Conservation (phyloP, 2,113 vertebrate genomes). For the Catagonus wagneri region DNA sequence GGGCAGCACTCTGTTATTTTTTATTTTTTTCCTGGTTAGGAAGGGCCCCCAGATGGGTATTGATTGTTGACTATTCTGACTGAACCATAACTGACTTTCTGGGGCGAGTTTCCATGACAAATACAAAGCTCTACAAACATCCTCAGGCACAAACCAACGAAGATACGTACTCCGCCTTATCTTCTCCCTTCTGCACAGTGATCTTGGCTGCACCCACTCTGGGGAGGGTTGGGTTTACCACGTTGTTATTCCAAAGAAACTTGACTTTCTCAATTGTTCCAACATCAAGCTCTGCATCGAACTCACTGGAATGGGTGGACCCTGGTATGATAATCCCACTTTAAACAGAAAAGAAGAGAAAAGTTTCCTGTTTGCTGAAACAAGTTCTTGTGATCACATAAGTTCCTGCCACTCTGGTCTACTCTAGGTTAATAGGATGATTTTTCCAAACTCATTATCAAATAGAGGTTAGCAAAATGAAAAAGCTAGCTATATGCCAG, state of each 20-base stretch:
- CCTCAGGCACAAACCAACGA: not conserved
- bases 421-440: not conserved
- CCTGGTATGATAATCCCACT: slow-evolving; percentile 86
- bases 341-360: slow-evolving; percentile 63
- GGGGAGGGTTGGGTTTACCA: slow-evolving; percentile 88
- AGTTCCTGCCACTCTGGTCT: not conserved
- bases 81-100: not conserved
- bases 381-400: not conserved
- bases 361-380: not conserved
- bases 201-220: slow-evolving; percentile 89
- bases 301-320: slow-evolving; percentile 83
- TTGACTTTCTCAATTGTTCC: slow-evolving; percentile 89
- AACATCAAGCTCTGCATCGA: slow-evolving; percentile 87
- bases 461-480: not conserved
- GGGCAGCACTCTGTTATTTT: too few species aligned
- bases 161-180: slow-evolving; percentile 83
- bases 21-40: too few species aligned
- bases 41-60: too few species aligned
- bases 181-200: slow-evolving; percentile 84
- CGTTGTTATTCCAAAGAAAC: slow-evolving; percentile 94
- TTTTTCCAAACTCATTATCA: slow-evolving; percentile 30
- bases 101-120: not conserved
- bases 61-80: not conserved
- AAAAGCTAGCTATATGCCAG: not conserved
- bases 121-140: not conserved